Base-by-base conservation (phyloP, 2,113 vertebrate species). In the Podarcis muralis region DNA sequence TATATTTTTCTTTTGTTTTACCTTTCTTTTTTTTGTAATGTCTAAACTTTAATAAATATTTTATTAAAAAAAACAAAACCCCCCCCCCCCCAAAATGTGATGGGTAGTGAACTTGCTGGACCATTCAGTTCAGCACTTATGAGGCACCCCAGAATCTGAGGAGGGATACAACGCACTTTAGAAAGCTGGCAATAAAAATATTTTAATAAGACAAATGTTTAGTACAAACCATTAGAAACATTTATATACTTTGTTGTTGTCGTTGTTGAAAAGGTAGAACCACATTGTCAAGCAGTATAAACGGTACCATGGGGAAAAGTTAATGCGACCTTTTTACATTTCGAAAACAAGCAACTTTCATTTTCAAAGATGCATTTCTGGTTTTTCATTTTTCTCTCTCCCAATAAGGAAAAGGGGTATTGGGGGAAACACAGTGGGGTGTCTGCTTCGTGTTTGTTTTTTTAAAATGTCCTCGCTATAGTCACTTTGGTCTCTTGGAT, bases 201-300 rank as follows among this genome's bases (percentile, higher is more conserved):
- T 53, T 96, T 95, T 95, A 96, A 94, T 95, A 84, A n/a, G 2
- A 16, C 0, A 1, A 76, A 75, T 57, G 92, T 92, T 93, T 93
- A 93, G 93, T 94, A 95, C 69, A 94, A 92, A 95, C 35, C 20
- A 86, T 32, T 15, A 37, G 30, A 1, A 13, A 32, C 40, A 37
- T 0, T 2, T 40, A 48, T 25, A 8, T 66, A 27, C 68, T 40
- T 43, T 27, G 32, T 43, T 30, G 90, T 62, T 75, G 91, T 16
- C 27, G 37, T 76, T 35, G 90, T 62, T 78, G 91, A 94, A 90
- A 83, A 35, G 37, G 37, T 7, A 76, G 8, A 27, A 37, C 0
- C 0, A 1, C 13, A 1, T 0, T 0, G 5, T n/a, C 68, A 80
- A 76, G 35, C 1, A 35, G 1, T 25, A 48, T 5, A 43, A 6